Base-by-base conservation (phyloP, 1,140 invertebrate genomes). In the Alviniconcha marisindica region DNA sequence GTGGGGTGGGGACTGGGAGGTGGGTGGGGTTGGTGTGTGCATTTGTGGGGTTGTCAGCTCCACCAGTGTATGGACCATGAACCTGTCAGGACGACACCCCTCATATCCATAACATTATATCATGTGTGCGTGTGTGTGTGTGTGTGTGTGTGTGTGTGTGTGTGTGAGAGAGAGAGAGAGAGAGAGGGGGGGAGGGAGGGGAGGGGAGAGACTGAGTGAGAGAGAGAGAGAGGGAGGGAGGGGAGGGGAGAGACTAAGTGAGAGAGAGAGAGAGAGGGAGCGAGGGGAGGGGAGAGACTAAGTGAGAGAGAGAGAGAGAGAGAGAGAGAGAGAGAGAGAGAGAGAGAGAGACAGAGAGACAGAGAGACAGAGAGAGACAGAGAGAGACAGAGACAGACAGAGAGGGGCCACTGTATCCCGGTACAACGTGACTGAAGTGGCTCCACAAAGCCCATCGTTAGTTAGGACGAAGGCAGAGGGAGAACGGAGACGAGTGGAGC, bases 241-340 rank as follows among this genome's bases (percentile, higher is more conserved):
- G 31, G 40, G 33, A 38, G 31, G 69, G 42, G 31, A 33, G 40
- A 56, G 40, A 51, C 40, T 12, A 28, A 80, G 56, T 33, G 78
- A 80, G 42, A 78, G 42, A n/a, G 77, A 42, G 40, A 78, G 33
- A n/a, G 42, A 54, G 42, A 77, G 44, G 15, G 44, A 28, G 76
- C 7, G 42, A 71, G 21, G n/a, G 36, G n/a, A 10, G 48, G 28
- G 15, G 33, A 51, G n/a, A 28, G 95, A 94, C 2, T 14, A 2
- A 44, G 38, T 12, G 38, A 71, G 66, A 24, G 38, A 81, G 38
- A 71, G 28, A 71, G 38, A 69, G 14, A 40, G 48, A 48, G 36
- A 69, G 51, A 31, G 60, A 71, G 60, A 71, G 18, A 33, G 51
- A 81, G 7, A 38, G 33, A 71, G 10, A 73, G 69, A 73, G 15